Conservation (phyloP, 2,113 vertebrate species). For the Gasterosteus nipponicus region DNA sequence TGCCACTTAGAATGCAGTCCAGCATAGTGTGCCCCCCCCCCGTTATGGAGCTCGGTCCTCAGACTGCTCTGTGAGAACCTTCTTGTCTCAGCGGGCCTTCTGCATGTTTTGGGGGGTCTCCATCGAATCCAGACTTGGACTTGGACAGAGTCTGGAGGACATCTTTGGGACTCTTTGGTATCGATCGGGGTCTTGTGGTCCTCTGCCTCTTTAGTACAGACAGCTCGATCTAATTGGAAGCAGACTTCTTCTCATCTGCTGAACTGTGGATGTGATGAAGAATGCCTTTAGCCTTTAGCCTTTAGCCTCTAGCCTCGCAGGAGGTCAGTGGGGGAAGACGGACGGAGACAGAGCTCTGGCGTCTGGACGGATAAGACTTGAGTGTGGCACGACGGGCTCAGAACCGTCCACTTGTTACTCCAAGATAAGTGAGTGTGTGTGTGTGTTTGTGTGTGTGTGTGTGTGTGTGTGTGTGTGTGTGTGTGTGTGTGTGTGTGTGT, state of each 20-base stretch:
- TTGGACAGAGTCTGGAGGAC: neutral
- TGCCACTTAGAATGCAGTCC: too few relatives aligned
- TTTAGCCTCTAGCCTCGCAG: slow-evolving; percentile 37
- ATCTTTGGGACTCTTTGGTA: slow-evolving; percentile 31
- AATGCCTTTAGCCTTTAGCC: slow-evolving; percentile 46
- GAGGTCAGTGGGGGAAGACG: slow-evolving; percentile 33
- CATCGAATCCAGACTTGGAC: too few relatives aligned
- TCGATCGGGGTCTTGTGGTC: slow-evolving; percentile 15
- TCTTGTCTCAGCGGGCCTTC: too few relatives aligned
- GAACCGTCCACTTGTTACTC: slow-evolving; percentile 62
- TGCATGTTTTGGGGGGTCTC: too few relatives aligned
- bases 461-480: slow-evolving; percentile 36
- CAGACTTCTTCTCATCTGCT: too few relatives aligned
- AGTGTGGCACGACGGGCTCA: slow-evolving; percentile 73
- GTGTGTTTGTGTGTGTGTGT: slow-evolving; percentile 40
- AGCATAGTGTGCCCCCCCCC: too few relatives aligned
- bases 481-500: slow-evolving; percentile 33
- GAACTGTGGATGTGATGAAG: slow-evolving; percentile 1
- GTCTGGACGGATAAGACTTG: slow-evolving; percentile 73
- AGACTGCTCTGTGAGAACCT: too few relatives aligned
- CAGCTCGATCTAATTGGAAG: too few relatives aligned
- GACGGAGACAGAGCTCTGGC: slow-evolving; percentile 40
- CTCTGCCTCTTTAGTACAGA: slow-evolving; percentile 20
- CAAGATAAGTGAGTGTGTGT: slow-evolving; percentile 59
- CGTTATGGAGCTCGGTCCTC: too few relatives aligned